Evolutionary conservation across 1,140 invertebrate genomes (phyloP).

Genomic region (Cardiocondyla obscurior): DNA sequence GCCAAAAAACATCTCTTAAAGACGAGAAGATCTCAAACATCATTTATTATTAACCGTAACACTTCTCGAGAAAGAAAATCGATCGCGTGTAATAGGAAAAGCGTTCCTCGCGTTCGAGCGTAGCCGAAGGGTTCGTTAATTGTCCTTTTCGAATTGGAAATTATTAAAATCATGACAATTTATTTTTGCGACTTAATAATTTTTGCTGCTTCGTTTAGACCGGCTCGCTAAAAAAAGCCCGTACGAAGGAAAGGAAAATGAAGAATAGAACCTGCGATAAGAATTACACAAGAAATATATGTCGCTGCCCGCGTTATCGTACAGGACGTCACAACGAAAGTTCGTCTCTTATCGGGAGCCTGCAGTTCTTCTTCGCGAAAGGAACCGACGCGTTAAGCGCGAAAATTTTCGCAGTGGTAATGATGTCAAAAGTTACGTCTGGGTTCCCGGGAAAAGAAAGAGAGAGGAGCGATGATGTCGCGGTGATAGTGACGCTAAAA

Average conservation of each 20-base stretch:
- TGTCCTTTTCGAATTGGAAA: not conserved
- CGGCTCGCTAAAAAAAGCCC: not conserved
- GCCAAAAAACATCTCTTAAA: constrained; percentile 37
- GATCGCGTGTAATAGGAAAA: not conserved
- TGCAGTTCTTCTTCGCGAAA: constrained; percentile 23
- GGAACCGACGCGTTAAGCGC: constrained; percentile 35
- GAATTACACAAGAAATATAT: constrained; percentile 23
- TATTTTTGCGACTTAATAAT: not conserved
- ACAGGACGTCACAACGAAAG: constrained; percentile 59
- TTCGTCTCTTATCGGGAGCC: constrained; percentile 59
- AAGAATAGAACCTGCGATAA: constrained; percentile 11
- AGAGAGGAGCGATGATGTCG: not conserved
- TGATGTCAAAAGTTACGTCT: constrained; percentile 41
- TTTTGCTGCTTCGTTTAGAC: not conserved
- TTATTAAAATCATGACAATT: not conserved
- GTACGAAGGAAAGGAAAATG: not conserved
- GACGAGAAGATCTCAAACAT: not conserved
- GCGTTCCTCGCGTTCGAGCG: not conserved
- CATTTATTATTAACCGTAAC: not conserved
- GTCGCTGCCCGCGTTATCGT: constrained; percentile 31
- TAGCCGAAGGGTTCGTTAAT: not conserved
- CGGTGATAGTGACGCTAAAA: not conserved
- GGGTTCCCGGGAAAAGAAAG: constrained; percentile 10
- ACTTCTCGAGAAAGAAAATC: not conserved
- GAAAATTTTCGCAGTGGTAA: constrained; percentile 33